Evolutionary conservation across 1,140 invertebrate genomes (phyloP).

Genomic region (Halesus radiatus): DNA sequence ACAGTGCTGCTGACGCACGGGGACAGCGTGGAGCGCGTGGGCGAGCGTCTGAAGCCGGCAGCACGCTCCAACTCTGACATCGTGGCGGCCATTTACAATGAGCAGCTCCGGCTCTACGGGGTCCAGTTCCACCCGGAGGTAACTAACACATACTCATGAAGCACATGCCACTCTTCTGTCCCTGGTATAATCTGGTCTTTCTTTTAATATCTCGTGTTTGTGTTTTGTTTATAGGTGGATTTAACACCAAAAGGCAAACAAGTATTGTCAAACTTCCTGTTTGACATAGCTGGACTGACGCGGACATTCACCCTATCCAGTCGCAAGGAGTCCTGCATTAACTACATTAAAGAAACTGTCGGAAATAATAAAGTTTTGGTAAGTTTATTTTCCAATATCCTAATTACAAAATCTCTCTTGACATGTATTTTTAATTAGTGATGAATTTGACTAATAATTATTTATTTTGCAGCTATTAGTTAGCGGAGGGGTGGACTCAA

Average conservation of each 20-base stretch:
- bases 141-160: too few relatives aligned
- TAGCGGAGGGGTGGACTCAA: slow-evolving; percentile 98
- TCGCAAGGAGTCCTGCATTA: slow-evolving; percentile 92
- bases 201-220: background rate
- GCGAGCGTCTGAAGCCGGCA: slow-evolving; percentile 86
- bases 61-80: slow-evolving; percentile 88
- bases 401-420: too few relatives aligned
- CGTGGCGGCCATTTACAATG: slow-evolving; percentile 90
- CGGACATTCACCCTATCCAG: slow-evolving; percentile 91
- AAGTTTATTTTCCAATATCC: slow-evolving; percentile 64
- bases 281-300: slow-evolving; percentile 88
- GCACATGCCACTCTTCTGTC: too few relatives aligned
- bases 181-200: background rate
- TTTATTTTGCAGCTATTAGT: slow-evolving; percentile 80
- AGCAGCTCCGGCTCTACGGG: slow-evolving; percentile 92
- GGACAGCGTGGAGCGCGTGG: slow-evolving; percentile 93
- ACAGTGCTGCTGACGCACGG: slow-evolving; percentile 96
- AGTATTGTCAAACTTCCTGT: slow-evolving; percentile 96
- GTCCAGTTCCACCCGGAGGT: slow-evolving; percentile 98
- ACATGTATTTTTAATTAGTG: too few relatives aligned
- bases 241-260: slow-evolving; percentile 91
- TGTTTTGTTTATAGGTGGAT: slow-evolving; percentile 78
- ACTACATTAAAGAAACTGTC: slow-evolving; percentile 92
- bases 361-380: slow-evolving; percentile 95
- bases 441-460: background rate